Base-by-base conservation (phyloP, 2,888 invertebrate genomes). In the Acleris literana region DNA sequence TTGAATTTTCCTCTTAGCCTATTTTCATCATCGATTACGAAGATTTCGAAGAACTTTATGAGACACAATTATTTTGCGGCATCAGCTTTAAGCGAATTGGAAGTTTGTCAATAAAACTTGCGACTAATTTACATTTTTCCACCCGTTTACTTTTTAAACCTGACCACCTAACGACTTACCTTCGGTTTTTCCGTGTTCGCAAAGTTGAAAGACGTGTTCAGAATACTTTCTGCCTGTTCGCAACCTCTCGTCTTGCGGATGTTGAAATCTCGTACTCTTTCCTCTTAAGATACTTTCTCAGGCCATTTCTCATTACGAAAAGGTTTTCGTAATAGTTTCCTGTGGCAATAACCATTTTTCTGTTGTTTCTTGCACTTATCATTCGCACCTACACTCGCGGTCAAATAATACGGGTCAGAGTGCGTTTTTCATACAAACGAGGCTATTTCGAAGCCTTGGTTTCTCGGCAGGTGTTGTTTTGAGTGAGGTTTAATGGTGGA, bases 161-260 rank as follows among this genome's bases (percentile, higher is more conserved):
- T 56, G 68, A 57, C 61, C 64, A 68, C 65, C 56, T 56, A 69
- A 57, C 61, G 67, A 68, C 67, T 68, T 61, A 63, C 69, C 63
- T 69, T 56, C 64, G 60, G 62, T 64, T 72, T 74, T 71, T 60
- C 63, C 67, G 66, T 58, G 29, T 70, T 66, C 69, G 39, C 68
- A 60, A 75, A 72, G 70, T 73, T 59, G 65, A 73, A 71, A 72
- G 63, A 70, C 69, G 60, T 74, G 72, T 71, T 72, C 68, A 49
- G 63, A 48, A 67, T 71, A 71, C 71, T 64, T 71, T 67, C 63
- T 59, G 62, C 70, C 66, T 71, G 56, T 64, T 53, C 68, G 52
- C 48, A 55, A 60, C 54, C 49, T 65, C 66, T 53, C 56, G 54
- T 55, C 17, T 46, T 13, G 57, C 65, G 60, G 55, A 56, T 53